phyloP scores from a whole-genome alignment of 2,888 invertebrate species.

The Tethea ocularis region DNA sequence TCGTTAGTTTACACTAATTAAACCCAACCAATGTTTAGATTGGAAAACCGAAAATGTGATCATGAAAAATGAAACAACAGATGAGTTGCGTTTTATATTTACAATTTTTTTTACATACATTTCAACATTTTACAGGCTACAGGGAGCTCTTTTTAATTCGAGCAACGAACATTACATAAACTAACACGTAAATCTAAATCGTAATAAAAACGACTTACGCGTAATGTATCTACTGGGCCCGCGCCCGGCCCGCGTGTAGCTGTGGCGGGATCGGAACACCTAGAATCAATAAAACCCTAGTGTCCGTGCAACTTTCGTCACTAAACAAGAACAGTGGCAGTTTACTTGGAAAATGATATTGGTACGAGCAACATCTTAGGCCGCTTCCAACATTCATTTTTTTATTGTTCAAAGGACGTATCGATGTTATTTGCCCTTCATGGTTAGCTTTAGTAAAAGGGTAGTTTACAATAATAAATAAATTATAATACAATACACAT shows the following conservation, averaged over 20 bases:
- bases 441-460: conserved; percentile 41
- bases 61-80: conserved; percentile 71
- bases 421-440: conserved; percentile 68
- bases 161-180: conserved; percentile 84
- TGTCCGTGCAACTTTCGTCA: conserved; percentile 54
- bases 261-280: conserved; percentile 67
- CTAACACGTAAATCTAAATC: conserved; percentile 83
- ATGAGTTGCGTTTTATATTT: conserved; percentile 79
- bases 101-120: conserved; percentile 81
- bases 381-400: conserved; percentile 65
- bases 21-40: conserved; percentile 23
- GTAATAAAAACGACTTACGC: conserved; percentile 80
- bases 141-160: conserved; percentile 83
- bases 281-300: conserved; percentile 80
- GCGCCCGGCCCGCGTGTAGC: conserved; percentile 65
- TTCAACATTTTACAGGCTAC: conserved; percentile 83
- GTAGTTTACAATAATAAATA: conserved; percentile 43
- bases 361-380: conserved; percentile 72
- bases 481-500: conserved; percentile 55
- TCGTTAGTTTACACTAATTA: conserved; percentile 5
- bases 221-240: conserved; percentile 75
- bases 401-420: conserved; percentile 75
- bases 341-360: conserved; percentile 65
- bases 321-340: conserved; percentile 72
- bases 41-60: conserved; percentile 48